These are phyloP conservation scores for Amphiprion ocellaris DNA, from an alignment of 2,113 vertebrate genomes.

Conservation along the genomic window DNA sequence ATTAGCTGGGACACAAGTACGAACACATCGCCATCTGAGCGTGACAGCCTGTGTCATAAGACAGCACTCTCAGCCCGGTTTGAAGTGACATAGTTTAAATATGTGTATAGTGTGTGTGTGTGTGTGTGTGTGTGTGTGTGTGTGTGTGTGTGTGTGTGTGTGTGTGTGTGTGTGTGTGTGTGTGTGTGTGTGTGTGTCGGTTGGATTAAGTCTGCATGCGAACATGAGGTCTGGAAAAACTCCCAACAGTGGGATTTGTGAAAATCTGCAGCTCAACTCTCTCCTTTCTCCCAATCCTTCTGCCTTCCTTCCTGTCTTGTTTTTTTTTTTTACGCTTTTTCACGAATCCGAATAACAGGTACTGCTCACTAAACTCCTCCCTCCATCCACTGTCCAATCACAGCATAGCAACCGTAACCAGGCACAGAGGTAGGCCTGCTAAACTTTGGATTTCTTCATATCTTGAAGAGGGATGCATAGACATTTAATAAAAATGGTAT, in stretches of 20 bases:
- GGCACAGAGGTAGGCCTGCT: background rate
- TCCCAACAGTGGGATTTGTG: slow-evolving; percentile 74
- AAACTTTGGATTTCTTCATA: background rate
- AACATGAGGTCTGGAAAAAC: slow-evolving; percentile 70
- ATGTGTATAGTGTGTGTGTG: slow-evolving; percentile 3
- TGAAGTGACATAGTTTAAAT: slow-evolving; percentile 39
- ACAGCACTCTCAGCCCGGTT: slow-evolving; percentile 1
- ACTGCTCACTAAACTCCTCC: background rate
- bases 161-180: slow-evolving; percentile 18
- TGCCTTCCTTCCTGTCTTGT: slow-evolving; percentile 9
- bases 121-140: slow-evolving; percentile 8
- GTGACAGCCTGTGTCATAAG: slow-evolving; percentile 28
- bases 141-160: slow-evolving; percentile 7
- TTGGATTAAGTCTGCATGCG: slow-evolving; percentile 69
- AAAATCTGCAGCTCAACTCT: slow-evolving; percentile 67
- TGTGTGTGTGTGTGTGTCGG: slow-evolving; percentile 27
- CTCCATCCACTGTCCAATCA: background rate
- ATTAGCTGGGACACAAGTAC: slow-evolving; percentile 23
- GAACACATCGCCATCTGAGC: slow-evolving; percentile 11
- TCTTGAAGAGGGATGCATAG: background rate
- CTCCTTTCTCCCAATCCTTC: slow-evolving; percentile 43
- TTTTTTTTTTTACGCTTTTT: slow-evolving; percentile 9
- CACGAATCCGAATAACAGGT: slow-evolving; percentile 23
- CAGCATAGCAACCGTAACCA: slow-evolving; percentile 2
- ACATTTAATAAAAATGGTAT: background rate